These are phyloP conservation scores for Camponotus vicinus DNA, from an alignment of 1,140 invertebrate species.

Conservation along the genomic window DNA sequence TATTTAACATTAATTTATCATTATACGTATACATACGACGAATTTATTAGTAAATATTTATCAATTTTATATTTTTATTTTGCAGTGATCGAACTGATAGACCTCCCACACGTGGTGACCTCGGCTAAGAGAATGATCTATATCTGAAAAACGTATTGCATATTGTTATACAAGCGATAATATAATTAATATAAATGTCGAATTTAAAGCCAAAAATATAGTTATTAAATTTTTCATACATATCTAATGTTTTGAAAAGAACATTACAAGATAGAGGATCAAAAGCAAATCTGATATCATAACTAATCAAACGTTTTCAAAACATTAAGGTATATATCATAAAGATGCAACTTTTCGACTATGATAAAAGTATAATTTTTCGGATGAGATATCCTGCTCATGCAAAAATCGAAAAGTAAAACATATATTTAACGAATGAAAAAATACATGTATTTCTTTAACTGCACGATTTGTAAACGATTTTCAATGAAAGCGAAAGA, in stretches of 20 bases:
- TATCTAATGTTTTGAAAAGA: conserved; percentile 36
- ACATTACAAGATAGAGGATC: conserved; percentile 46
- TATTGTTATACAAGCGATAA: not conserved
- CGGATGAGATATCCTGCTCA: not conserved
- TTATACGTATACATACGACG: not conserved
- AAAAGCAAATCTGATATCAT: conserved; percentile 45
- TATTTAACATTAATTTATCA: conserved; percentile 12
- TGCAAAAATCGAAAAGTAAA: conserved; percentile 45
- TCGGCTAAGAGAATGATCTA: conserved; percentile 30
- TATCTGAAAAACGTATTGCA: not conserved
- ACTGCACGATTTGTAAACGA: not conserved
- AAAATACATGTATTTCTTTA: conserved; percentile 6
- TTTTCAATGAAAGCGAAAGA: not conserved
- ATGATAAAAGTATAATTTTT: conserved; percentile 11
- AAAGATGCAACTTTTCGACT: conserved; percentile 22
- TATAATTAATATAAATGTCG: not conserved
- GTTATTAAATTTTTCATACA: conserved; percentile 42
- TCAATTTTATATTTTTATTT: conserved; percentile 53
- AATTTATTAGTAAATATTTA: conserved; percentile 5
- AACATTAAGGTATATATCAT: not conserved
- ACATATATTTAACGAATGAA: conserved; percentile 20
- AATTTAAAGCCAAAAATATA: conserved; percentile 31
- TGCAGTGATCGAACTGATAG: conserved; percentile 69
- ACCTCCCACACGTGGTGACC: conserved; percentile 69
- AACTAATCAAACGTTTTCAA: conserved; percentile 49